Evolutionary conservation across 2,888 invertebrate genomes (phyloP), one percentile per base, ranked within the genome.

Genomic region (Agonopterix heracliana): DNA sequence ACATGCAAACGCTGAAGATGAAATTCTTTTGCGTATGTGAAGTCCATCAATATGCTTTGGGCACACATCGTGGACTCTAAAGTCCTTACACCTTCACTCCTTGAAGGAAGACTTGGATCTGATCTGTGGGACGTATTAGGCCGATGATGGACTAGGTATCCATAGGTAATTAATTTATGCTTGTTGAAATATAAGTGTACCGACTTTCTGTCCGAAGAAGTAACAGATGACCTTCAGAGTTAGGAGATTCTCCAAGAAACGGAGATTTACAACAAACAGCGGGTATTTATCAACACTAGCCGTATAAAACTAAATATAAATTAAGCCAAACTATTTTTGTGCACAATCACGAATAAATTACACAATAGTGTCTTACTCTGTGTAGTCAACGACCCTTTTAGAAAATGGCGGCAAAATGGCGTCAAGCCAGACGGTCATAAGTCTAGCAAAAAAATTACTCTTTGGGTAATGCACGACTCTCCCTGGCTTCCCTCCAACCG

Each of bases 401-500:
- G 53, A 57, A 65, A 59, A 65, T 66, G 61, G 61, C 60, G 60
- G 61, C 61, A 68, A 68, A 61, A 78, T 81, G 80, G 80, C 82
- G 50, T 61, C 51, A 59, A 56, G 71, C 78, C 81, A 81, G 76
- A 70, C 70, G 56, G 58, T 60, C 55, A 59, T 64, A 68, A 64
- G 66, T 67, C 66, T 70, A 47, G 59, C 55, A 13, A 61, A 68
- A 77, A 78, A 76, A 71, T 59, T 60, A 61, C 55, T 59, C 56
- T 69, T 64, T 62, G 68, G 70, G 61, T 66, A 74, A 64, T 73
- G 68, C 65, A 71, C 66, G 62, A 54, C 53, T 60, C 59, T 54
- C 55, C 48, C 74, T 82, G 81, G 82, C 76, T 54, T 43, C 34
- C 45, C 64, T 78, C 82, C 82, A 83, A 81, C 61, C 71, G 70